Evolutionary conservation across 2,113 vertebrate species (phyloP).

Genomic region (Isurus oxyrinchus): DNA sequence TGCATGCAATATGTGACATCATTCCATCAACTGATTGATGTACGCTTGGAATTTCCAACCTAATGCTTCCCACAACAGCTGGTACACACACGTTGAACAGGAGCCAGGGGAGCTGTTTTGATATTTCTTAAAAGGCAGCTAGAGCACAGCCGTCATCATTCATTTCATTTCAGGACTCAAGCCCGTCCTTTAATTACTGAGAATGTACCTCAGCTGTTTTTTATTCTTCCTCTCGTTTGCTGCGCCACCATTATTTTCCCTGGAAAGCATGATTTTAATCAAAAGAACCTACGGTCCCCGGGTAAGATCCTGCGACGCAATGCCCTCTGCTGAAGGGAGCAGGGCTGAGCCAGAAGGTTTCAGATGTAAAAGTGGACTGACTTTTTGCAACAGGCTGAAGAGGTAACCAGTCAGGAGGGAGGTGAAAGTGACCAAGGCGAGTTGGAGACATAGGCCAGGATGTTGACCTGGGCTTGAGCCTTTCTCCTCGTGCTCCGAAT

Average conservation of each 20-base stretch:
- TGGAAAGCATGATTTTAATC: neutral
- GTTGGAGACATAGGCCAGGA: neutral
- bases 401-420: neutral
- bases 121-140: constrained; percentile 4
- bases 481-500: neutral
- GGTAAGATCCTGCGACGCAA: neutral
- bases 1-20: neutral
- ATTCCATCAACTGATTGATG: neutral
- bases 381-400: neutral
- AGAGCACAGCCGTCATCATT: neutral
- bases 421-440: neutral
- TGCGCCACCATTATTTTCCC: neutral
- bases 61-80: constrained; percentile 17
- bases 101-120: constrained; percentile 12
- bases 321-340: neutral
- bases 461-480: too few relatives aligned
- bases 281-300: neutral
- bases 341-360: neutral
- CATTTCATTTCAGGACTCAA: neutral
- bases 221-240: neutral
- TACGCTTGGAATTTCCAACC: neutral
- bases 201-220: neutral
- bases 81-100: constrained; percentile 8
- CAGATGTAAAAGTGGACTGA: neutral
- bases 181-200: neutral